A percentile compares a stretch with the other conserved stretches of the same genome.
Conservation (phyloP, 35 echinoderm and acorn worm species). For the Ophiothrix spiculata region DNA sequence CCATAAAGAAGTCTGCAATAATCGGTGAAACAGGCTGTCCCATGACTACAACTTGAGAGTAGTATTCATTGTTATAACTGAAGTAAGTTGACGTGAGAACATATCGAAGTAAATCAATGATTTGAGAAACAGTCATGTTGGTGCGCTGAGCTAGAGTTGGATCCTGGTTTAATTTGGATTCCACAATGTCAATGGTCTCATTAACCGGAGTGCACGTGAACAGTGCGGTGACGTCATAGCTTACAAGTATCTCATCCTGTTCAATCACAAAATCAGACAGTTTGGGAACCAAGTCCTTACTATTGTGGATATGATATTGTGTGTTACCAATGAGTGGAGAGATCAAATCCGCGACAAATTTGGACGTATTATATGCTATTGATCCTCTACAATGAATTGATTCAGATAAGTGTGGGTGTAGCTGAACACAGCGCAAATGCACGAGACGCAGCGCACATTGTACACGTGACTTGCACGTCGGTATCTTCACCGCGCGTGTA, state of each 20-base stretch:
- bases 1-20: constrained; percentile 9
- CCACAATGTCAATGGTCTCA: not conserved
- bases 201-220: constrained; percentile 21
- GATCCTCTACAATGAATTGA: not conserved
- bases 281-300: not conserved
- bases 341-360: constrained; percentile 7
- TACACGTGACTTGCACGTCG: too few species aligned
- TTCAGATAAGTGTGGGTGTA: too few species aligned
- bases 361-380: constrained; percentile 12
- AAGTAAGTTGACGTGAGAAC: not conserved
- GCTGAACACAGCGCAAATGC: too few species aligned
- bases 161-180: not conserved
- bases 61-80: not conserved
- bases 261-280: not conserved
- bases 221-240: constrained; percentile 30
- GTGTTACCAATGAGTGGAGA: constrained; percentile 17
- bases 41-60: not conserved
- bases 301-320: not conserved
- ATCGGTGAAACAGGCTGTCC: constrained; percentile 6
- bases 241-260: not conserved
- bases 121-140: not conserved
- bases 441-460: too few species aligned
- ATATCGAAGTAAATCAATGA: constrained; percentile 7
- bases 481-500: too few species aligned
- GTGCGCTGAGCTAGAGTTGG: not conserved